These are phyloP conservation scores for Corynorhinus townsendii DNA, from an alignment of 2,113 vertebrate genomes.

Conservation along the genomic window DNA sequence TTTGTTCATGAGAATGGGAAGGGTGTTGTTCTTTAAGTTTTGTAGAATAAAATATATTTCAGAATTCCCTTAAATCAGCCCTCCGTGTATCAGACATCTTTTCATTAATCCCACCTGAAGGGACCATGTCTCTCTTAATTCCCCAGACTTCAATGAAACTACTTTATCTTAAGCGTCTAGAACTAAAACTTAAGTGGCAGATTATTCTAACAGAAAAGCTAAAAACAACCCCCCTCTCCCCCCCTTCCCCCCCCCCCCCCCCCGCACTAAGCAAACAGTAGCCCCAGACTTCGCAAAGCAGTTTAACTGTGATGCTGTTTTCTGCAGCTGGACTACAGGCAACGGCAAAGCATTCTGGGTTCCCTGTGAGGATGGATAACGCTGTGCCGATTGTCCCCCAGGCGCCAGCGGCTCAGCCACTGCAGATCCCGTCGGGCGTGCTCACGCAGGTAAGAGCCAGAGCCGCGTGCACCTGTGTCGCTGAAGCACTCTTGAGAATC, in stretches of 20 bases:
- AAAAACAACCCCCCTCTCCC: neutral
- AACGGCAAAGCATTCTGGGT: conserved; percentile 92
- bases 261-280: neutral
- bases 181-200: neutral
- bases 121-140: neutral
- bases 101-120: neutral
- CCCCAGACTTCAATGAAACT: neutral
- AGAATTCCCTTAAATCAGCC: neutral
- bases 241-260: fast-evolving
- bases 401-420: conserved; percentile 92
- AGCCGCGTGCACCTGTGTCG: neutral
- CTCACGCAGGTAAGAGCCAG: conserved; percentile 90
- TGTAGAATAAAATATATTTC: neutral
- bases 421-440: conserved; percentile 96
- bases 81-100: neutral
- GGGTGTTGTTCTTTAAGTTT: conserved; percentile 13
- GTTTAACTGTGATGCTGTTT: conserved; percentile 52
- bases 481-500: neutral
- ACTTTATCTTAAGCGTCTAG: conserved; percentile 21
- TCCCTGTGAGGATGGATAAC: conserved; percentile 97
- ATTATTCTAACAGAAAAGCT: conserved; percentile 6
- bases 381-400: conserved; percentile 94
- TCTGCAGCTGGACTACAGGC: conserved; percentile 88
- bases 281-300: neutral
- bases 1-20: neutral